Conservation (phyloP, 2,113 vertebrate species). For the Indicator maculatus region DNA sequence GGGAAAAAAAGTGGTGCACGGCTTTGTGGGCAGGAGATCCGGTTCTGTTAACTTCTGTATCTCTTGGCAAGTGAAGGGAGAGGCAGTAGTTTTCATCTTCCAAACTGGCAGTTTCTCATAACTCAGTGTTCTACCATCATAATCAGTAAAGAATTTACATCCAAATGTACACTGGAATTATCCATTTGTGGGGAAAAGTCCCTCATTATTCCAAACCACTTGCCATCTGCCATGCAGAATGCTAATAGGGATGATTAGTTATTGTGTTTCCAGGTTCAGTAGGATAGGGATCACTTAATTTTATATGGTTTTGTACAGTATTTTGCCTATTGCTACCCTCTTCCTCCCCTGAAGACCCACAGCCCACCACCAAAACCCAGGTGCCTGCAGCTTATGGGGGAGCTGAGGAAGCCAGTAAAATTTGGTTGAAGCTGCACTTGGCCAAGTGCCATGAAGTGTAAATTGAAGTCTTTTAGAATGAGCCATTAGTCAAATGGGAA, state of each 20-base stretch:
- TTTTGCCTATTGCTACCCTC: neutral
- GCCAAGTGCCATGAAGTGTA: neutral
- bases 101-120: conserved; percentile 39
- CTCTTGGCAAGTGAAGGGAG: conserved; percentile 34
- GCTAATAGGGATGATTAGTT: conserved; percentile 22
- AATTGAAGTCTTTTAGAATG: neutral
- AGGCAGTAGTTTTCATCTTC: conserved; percentile 49
- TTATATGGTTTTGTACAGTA: neutral
- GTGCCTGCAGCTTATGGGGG: neutral
- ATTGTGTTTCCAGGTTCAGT: neutral
- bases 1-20: conserved; percentile 39
- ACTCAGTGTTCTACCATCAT: conserved; percentile 17
- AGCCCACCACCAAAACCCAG: neutral
- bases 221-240: conserved; percentile 43
- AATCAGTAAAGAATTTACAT: conserved; percentile 41
- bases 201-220: conserved; percentile 39
- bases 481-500: neutral
- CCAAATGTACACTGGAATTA: conserved; percentile 40
- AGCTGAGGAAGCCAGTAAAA: neutral
- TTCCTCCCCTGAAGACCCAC: neutral
- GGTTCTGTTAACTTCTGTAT: conserved; percentile 49
- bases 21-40: conserved; percentile 47
- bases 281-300: neutral
- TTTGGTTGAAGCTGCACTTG: neutral
- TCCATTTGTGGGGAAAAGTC: conserved; percentile 29